Conservation (phyloP, 2,888 invertebrate species). For the Tanytarsus gracilentus region DNA sequence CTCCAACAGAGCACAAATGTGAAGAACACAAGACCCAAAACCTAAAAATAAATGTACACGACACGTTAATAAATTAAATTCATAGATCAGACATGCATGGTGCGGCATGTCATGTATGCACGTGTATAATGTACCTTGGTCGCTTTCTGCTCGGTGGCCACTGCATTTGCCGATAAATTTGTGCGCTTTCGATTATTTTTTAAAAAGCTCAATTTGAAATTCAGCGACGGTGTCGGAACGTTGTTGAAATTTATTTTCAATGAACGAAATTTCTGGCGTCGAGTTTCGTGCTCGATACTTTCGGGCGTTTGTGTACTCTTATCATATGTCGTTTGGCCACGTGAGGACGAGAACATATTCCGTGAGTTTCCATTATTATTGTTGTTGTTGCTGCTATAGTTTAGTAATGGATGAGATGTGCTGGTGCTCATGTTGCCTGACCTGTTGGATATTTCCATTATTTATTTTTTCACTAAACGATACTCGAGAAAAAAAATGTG, state of each 20-base stretch:
- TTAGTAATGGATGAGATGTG: conserved; percentile 40
- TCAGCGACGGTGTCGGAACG: conserved; percentile 52
- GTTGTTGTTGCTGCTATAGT: conserved; percentile 45
- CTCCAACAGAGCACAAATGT: conserved; percentile 90
- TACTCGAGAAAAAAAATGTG: too few relatives aligned
- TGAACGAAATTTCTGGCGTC: conserved; percentile 50
- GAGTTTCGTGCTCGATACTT: conserved; percentile 60
- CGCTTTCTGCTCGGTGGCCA: conserved; percentile 90
- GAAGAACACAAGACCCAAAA: conserved; percentile 82
- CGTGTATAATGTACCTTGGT: conserved; percentile 52
- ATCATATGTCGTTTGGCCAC: conserved; percentile 45
- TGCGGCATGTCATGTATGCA: not conserved
- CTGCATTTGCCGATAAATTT: conserved; percentile 66
- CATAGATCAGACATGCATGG: not conserved
- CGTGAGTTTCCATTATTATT: conserved; percentile 49
- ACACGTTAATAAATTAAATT: not conserved
- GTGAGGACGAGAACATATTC: conserved; percentile 52
- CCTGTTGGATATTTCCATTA: too few relatives aligned
- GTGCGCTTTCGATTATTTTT: conserved; percentile 61
- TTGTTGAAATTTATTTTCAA: conserved; percentile 54
- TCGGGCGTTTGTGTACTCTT: conserved; percentile 64
- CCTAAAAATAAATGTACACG: conserved; percentile 37
- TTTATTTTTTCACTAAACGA: too few relatives aligned
- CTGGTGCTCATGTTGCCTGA: conserved; percentile 35
- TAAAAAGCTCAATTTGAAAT: conserved; percentile 54